Evolutionary conservation across 2,888 invertebrate genomes (phyloP).

Genomic region (Leptopterna dolabrata): DNA sequence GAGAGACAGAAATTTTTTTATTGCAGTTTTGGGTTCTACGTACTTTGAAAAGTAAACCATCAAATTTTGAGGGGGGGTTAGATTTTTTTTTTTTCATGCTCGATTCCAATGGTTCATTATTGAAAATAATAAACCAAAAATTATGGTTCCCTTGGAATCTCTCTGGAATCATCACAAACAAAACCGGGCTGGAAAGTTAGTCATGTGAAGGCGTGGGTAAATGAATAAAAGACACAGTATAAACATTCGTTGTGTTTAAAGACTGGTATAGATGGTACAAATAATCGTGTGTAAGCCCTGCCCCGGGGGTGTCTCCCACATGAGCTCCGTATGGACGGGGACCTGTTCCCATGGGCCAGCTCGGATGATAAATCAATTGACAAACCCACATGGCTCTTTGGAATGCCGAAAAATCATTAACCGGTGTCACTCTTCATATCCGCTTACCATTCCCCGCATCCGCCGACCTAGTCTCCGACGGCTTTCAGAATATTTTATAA

Average conservation of each 20-base stretch:
- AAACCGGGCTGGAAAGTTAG: too few relatives aligned
- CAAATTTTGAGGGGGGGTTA: too few relatives aligned
- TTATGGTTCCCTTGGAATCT: too few relatives aligned
- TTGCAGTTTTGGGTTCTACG: too few relatives aligned
- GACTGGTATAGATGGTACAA: neutral
- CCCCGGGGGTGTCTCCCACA: neutral
- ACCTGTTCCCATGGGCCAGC: neutral
- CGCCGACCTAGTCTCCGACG: neutral
- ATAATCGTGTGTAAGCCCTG: neutral
- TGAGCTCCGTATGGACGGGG: neutral
- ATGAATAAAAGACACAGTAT: neutral
- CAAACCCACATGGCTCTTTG: slow-evolving; percentile 5
- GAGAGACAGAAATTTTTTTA: too few relatives aligned
- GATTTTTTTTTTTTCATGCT: too few relatives aligned
- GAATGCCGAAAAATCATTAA: slow-evolving; percentile 20
- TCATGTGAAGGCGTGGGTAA: too few relatives aligned
- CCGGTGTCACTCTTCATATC: slow-evolving; percentile 29
- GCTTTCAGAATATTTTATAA: neutral
- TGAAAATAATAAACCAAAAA: too few relatives aligned
- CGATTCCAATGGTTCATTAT: too few relatives aligned
- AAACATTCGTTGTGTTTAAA: neutral
- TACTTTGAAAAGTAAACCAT: too few relatives aligned
- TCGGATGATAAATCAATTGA: slow-evolving; percentile 20
- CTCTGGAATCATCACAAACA: too few relatives aligned
- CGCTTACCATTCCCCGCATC: neutral